Conservation (phyloP, 2,888 invertebrate species). For the Frankliniella intonsa region DNA sequence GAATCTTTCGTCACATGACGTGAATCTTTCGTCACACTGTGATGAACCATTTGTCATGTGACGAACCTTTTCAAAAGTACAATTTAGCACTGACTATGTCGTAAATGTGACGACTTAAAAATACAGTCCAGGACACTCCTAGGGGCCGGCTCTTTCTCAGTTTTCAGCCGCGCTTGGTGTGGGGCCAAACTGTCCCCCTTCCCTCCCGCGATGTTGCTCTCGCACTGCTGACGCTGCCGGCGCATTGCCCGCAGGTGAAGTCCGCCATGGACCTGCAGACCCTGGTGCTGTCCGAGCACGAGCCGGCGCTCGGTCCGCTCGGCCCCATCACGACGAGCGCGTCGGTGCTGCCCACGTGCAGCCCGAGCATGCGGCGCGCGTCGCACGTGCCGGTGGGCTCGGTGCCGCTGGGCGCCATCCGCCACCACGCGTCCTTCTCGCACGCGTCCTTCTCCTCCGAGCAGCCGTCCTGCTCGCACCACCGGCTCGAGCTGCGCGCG, state of each 20-base stretch:
- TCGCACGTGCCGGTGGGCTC: slow-evolving; percentile 28
- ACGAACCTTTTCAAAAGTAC: too few relatives aligned
- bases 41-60: too few relatives aligned
- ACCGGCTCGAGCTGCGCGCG: not conserved
- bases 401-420: slow-evolving; percentile 25
- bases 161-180: too few relatives aligned
- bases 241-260: slow-evolving; percentile 50
- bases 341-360: slow-evolving; percentile 39
- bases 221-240: slow-evolving; percentile 42
- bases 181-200: too few relatives aligned
- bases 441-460: not conserved
- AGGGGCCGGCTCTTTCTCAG: too few relatives aligned
- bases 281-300: slow-evolving; percentile 52
- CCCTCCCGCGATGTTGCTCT: too few relatives aligned
- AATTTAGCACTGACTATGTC: too few relatives aligned
- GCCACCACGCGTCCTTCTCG: slow-evolving; percentile 20
- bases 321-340: slow-evolving; percentile 36
- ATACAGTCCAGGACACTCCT: too few relatives aligned
- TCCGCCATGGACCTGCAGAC: slow-evolving; percentile 81
- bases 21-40: too few relatives aligned
- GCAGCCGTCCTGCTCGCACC: slow-evolving; percentile 16
- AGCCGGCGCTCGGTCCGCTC: slow-evolving; percentile 33
- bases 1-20: too few relatives aligned
- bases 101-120: too few relatives aligned
- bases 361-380: slow-evolving; percentile 31